These are phyloP conservation scores for Chaenodraco wilsoni DNA, from an alignment of 2,797 vertebrate species.

Conservation along the genomic window DNA sequence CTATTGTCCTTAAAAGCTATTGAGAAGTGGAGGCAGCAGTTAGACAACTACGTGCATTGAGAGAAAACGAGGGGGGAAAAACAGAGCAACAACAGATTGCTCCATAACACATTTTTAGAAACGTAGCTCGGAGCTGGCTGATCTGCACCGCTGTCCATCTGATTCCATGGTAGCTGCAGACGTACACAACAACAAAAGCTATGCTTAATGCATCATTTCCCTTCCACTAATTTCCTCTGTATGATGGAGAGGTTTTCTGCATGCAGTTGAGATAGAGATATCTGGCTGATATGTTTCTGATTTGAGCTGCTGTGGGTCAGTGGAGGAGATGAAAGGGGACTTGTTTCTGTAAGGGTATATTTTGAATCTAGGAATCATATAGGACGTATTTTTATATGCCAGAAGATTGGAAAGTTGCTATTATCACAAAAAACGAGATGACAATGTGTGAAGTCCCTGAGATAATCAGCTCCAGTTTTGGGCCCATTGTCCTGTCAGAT, in stretches of 20 bases:
- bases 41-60: neutral
- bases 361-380: constrained; percentile 47
- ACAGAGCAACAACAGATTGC: constrained; percentile 11
- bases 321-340: constrained; percentile 28
- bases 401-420: constrained; percentile 36
- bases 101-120: constrained; percentile 21
- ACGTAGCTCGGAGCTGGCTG: constrained; percentile 57
- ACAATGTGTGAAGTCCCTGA: constrained; percentile 39
- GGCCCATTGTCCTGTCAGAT: constrained; percentile 32
- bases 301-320: constrained; percentile 24
- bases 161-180: constrained; percentile 41
- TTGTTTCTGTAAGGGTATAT: constrained; percentile 26
- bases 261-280: constrained; percentile 40
- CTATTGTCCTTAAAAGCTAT: constrained; percentile 34
- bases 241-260: constrained; percentile 38
- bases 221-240: constrained; percentile 28
- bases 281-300: constrained; percentile 13
- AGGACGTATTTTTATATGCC: constrained; percentile 73
- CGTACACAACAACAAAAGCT: constrained; percentile 13
- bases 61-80: constrained; percentile 14
- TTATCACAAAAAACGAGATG: constrained; percentile 44
- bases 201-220: constrained; percentile 24
- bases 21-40: constrained; percentile 8
- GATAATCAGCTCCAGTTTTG: constrained; percentile 48
- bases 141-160: constrained; percentile 30